Percentiles rank a stretch among this genome's conserved stretches.
These are phyloP conservation scores for Hirtodrosophila confusa DNA, from an alignment of 2,888 invertebrate species.

Conservation along the genomic window DNA sequence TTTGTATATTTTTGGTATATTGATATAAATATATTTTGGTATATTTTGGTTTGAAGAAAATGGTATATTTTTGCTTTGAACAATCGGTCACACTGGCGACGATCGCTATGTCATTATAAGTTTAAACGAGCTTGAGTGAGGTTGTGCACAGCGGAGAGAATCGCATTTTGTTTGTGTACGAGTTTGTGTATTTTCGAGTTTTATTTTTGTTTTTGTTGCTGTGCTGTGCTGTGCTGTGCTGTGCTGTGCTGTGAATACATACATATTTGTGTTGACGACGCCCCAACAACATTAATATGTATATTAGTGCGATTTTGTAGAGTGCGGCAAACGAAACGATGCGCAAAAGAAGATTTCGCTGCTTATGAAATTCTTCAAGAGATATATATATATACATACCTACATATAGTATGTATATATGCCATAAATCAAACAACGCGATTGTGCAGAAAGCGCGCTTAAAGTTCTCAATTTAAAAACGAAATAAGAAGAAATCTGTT, in stretches of 20 bases:
- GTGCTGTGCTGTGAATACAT: constrained; percentile 25
- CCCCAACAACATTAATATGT: constrained; percentile 50
- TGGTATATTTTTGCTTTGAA: too few relatives aligned
- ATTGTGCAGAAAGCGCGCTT: too few relatives aligned
- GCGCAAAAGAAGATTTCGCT: constrained; percentile 26
- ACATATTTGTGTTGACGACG: constrained; percentile 63
- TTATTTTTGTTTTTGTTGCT: constrained; percentile 4
- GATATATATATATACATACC: background rate
- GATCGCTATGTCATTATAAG: too few relatives aligned
- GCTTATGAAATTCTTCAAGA: constrained; percentile 37
- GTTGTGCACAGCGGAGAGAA: background rate
- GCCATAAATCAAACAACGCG: too few relatives aligned
- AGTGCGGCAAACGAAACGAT: constrained; percentile 24
- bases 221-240: too few relatives aligned
- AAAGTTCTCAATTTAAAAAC: too few relatives aligned
- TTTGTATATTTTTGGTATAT: too few relatives aligned
- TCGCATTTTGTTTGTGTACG: constrained; percentile 7
- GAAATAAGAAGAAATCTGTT: too few relatives aligned
- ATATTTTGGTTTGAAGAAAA: too few relatives aligned
- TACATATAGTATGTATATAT: background rate
- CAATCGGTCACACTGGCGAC: too few relatives aligned
- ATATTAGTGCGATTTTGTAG: constrained; percentile 48
- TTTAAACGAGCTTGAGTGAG: too few relatives aligned
- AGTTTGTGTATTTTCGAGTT: constrained; percentile 18
- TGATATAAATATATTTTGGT: too few relatives aligned